A percentile compares a stretch with the other conserved stretches of the same genome.
phyloP scores from a whole-genome alignment of 2,888 invertebrate species.

The Heliconius aoede region DNA sequence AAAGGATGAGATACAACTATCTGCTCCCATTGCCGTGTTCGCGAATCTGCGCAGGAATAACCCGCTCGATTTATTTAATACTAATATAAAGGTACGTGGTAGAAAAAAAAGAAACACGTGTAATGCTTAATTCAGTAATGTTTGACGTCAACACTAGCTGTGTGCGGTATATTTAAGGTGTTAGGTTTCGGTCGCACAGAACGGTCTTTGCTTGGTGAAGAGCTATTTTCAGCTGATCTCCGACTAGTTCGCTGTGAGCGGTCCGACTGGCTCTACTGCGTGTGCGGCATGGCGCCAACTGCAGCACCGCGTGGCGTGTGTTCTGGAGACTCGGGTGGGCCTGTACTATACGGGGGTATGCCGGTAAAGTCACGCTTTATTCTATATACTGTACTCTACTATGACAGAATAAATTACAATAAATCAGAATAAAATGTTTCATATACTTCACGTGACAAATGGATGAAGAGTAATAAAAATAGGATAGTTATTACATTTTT shows the following conservation, averaged over 20 bases:
- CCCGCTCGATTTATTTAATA: slow-evolving; percentile 51
- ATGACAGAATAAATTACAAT: slow-evolving; percentile 5
- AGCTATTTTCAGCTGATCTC: slow-evolving; percentile 63
- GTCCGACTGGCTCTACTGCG: slow-evolving; percentile 61
- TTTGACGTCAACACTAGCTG: too few relatives aligned
- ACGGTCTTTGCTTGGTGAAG: slow-evolving; percentile 58
- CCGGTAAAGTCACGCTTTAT: not conserved
- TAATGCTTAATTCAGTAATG: too few relatives aligned
- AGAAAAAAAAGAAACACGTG: not conserved
- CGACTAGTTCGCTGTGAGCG: slow-evolving; percentile 62
- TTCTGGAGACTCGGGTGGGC: slow-evolving; percentile 76
- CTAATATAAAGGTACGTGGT: slow-evolving; percentile 58
- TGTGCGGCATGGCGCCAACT: slow-evolving; percentile 56
- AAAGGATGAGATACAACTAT: slow-evolving; percentile 57
- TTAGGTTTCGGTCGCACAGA: slow-evolving; percentile 72
- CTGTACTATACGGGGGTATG: slow-evolving; percentile 59
- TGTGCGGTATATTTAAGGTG: slow-evolving; percentile 58
- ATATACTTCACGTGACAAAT: not conserved
- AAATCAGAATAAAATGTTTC: slow-evolving; percentile 16
- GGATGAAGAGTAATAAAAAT: not conserved
- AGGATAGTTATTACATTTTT: not conserved
- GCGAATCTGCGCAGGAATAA: slow-evolving; percentile 54
- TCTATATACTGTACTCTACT: too few relatives aligned
- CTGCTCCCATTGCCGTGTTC: slow-evolving; percentile 45
- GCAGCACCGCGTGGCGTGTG: slow-evolving; percentile 63